A percentile compares a stretch with the other conserved stretches of the same genome.
Conservation (phyloP, 2,888 invertebrate species). For the Hypolimnas misippus region DNA sequence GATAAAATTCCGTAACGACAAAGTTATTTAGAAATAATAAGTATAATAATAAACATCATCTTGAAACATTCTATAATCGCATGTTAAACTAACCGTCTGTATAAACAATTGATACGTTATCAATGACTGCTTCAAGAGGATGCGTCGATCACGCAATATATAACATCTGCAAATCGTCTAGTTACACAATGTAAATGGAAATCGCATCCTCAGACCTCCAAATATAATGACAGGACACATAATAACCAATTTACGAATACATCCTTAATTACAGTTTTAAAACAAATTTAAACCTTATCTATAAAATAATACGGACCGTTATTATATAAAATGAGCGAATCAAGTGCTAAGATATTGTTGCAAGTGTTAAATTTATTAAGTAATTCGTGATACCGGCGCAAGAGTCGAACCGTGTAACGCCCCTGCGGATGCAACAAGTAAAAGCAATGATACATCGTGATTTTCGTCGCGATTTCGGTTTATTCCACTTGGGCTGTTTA, state of each 20-base stretch:
- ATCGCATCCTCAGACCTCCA: conserved; percentile 73
- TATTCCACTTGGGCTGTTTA: conserved; percentile 48
- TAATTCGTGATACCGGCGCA: conserved; percentile 57
- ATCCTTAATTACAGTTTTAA: not conserved
- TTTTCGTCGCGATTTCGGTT: conserved; percentile 65
- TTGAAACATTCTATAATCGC: conserved; percentile 3
- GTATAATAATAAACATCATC: conserved; percentile 16
- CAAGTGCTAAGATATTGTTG: conserved; percentile 28
- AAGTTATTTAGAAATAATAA: conserved; percentile 11
- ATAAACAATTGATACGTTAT: conserved; percentile 29
- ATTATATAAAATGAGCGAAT: not conserved
- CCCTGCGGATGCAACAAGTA: conserved; percentile 73
- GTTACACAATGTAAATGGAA: conserved; percentile 60
- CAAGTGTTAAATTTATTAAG: conserved; percentile 61
- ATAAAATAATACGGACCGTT: not conserved
- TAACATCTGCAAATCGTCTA: conserved; percentile 39
- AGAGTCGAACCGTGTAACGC: conserved; percentile 66
- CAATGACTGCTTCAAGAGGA: conserved; percentile 28
- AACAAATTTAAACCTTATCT: conserved; percentile 13
- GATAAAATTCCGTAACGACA: not conserved
- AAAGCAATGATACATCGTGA: conserved; percentile 77
- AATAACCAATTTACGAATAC: conserved; percentile 38
- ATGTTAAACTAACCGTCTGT: conserved; percentile 17
- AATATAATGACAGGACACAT: conserved; percentile 72
- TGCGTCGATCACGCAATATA: conserved; percentile 38